Evolutionary conservation across 2,113 vertebrate species (phyloP), one percentile per base, ranked within the genome.

Genomic region (Felis chaus): DNA sequence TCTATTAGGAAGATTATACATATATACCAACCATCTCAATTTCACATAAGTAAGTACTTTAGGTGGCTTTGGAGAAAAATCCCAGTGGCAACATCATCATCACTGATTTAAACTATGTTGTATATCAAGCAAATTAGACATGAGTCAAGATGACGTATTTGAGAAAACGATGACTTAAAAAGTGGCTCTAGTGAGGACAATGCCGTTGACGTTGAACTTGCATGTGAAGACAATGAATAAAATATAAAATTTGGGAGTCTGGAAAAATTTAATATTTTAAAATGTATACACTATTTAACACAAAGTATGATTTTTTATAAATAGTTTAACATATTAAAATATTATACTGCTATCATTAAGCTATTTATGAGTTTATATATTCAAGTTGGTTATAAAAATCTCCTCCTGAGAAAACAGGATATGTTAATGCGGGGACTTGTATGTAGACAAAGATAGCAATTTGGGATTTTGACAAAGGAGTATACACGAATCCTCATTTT

Each of bases 261-360:
- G n/a, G 31, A 65, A 63, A 87, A 63, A 4, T 45, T 68, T n/a
- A 33, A 5, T 73, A 82, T 55, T 68, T 73, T 50, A 50, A 57
- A 71, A 86, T 76, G 53, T 91, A 27, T n/a, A 25, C 19, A 61
- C 33, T 39, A 45, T 18, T 76, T 15, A n/a, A 57, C 10, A 48
- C 25, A 55, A 81, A 95, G 50, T 39, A 10, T 55, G 45, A 93
- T 25, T 65, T 94, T 92, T 91, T 91, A 14, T 66, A 84, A 48
- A 14, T 65, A 66, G 39, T 36, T 55, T 27, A 65, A 89, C 61
- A 48, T 45, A 23, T 76, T 25, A 71, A 81, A 73, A 81, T 65
- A n/a, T 19, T 33, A 14, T 14, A 91, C 33, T 45, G 68, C 55
- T 73, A 87, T 9, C 25, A 7, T n/a, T 69, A 87, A 92, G 85